Evolutionary conservation across 2,797 vertebrate species (phyloP), one percentile per base, ranked within the genome.

Genomic region (Remorina albescens): DNA sequence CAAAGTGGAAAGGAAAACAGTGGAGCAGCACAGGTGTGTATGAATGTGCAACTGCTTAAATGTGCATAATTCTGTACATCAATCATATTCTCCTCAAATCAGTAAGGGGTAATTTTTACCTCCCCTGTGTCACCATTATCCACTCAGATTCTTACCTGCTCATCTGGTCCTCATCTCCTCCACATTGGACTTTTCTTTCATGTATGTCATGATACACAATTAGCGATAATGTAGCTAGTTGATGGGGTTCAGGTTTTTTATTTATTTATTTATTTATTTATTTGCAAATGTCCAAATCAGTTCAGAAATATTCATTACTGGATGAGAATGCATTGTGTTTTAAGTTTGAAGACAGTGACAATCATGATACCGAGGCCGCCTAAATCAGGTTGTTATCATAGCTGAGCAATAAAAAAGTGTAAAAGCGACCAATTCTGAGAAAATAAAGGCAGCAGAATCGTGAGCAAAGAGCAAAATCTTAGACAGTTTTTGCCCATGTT

Each of bases 51-150:
- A 36, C 32, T 63, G 74, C 71, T 51, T 65, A 63, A 66, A 59
- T 77, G 72, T 70, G 57, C 39, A 50, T 10, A 2, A 47, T 82
- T 72, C 73, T 87, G 75, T 86, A 67, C 65, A 82, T 87, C 82
- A 86, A 89, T 83, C 63, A 67, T 25, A 76, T 63, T 67, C 76
- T 86, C 59, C 77, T 87, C 50, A 76, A 49, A 63, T 69, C 50
- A 36, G 30, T 57, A 30, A 89, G 86, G 74, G 81, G 54, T 78
- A 34, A 77, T 83, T 84, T 83, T 76, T 56, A 73, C 50, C 65
- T 64, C 46, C 65, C 76, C 50, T 80, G 47, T 76, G 59, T 69
- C 70, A 46, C 74, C 56, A 82, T 89, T 85, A 90, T 88, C 80
- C 71, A 83, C 65, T 88, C 49, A 61, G 76, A 80, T 65, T 70